Base-by-base conservation (phyloP, 1,140 invertebrate genomes). In the Geopemphigus sp. region DNA sequence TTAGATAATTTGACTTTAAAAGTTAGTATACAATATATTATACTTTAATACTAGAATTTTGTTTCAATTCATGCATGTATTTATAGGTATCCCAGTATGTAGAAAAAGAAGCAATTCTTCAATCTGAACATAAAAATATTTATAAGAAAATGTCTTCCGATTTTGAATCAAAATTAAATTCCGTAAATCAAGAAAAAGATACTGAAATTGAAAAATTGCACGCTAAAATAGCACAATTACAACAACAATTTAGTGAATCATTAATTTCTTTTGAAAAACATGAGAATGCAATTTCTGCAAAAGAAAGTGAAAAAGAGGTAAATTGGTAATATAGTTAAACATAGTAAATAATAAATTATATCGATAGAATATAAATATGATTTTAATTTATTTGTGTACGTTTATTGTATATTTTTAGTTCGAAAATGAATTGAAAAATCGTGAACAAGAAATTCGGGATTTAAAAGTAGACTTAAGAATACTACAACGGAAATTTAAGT, bases 401-500 rank as follows among this genome's bases (percentile, higher is more conserved):
- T 50, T 39, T 50, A 11, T 5, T 8, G 45, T 39, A 64, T 24
- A 26, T 26, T 72, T 47, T 1, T 29, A 78, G 74, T 78, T 50
- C 50, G 74, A 63, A 78, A 50, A 5, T 11, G 87, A 88, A 6
- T 85, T 91, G 32, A 91, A 88, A 89, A 90, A 92, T 80, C 90
- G 89, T 72, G 90, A 92, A 82, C 91, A 92, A 82, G 90, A 92
- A 83, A 82, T 92, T 0, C 87, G 88, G 1, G 90, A 92, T 83
- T 87, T 88, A 5, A 88, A 91, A 83, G 84, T 91, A 10, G 91
- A 93, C 83, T 89, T 91, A 81, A 87, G 91, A 80, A 89, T 91
- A 81, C 86, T 89, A 0, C 83, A 88, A 12, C 85, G 91, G 5
- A 89, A 92, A 83, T 85, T 88, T n/a, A 91, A 92, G 82, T 85